Evolutionary conservation across 2,797 vertebrate genomes (phyloP), one percentile per base, ranked within the genome.

Genomic region (Masticophis lateralis): DNA sequence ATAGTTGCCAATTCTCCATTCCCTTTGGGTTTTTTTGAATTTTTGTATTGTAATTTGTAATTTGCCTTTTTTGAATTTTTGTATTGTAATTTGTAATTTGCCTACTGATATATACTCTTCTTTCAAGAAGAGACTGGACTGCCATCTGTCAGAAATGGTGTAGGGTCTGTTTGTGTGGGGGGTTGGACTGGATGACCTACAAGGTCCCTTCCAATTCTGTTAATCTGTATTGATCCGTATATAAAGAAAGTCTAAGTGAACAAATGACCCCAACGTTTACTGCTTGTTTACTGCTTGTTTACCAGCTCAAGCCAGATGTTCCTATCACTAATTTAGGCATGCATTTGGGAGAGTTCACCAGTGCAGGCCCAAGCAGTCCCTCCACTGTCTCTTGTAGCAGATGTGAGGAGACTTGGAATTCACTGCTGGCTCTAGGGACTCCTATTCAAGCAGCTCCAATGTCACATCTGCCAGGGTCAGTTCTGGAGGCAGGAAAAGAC

Each of bases 301-400:
- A 74, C 69, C 32, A 37, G 32, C 69, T 74, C 69, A 74, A 74
- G 69, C 32, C 16, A 74, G 32, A 37, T 37, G 32, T 74, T 74
- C 32, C 32, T 7, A 74, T 18, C 66, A 74, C n/a, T 74, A 74
- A 32, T 7, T 74, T 37, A 32, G 6, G 66, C n/a, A 74, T 74
- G 66, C 14, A 32, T 74, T 74, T 37, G n/a, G 96, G 95, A 69
- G 90, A 32, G 74, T 94, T 96, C 66, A 95, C 90, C 97, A 96
- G 96, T 97, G 94, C 63, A 14, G 63, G 1, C 28, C 28, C 63
- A n/a, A 28, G 1, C 4, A 66, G 28, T 16, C n/a, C n/a, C 14
- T 37, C 66, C n/a, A 32, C 66, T 74, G 14, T 8, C n/a, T 74
- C 66, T 74, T 74, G 66, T 37, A 32, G 14, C n/a, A 74, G 66